Percentiles rank a stretch among this genome's conserved stretches.
Conservation (phyloP, 1,140 invertebrate species). For the Sarcophaga bullata region DNA sequence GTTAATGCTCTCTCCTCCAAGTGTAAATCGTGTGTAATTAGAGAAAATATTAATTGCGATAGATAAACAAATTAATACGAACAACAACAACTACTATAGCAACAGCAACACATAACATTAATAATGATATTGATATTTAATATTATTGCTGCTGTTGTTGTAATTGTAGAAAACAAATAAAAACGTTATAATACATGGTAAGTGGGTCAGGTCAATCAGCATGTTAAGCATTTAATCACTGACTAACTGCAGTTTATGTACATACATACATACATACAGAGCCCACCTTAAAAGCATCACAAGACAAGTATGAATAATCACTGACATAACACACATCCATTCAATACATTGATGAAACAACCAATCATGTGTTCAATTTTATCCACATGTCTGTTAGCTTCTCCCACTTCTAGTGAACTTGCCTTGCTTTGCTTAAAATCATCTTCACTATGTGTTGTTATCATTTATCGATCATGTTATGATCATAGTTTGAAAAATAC, state of each 20-base stretch:
- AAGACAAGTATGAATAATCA: neutral
- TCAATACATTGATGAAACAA: neutral
- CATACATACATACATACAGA: too few species aligned
- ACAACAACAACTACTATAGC: neutral
- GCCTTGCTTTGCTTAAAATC: too few species aligned
- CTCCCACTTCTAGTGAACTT: too few species aligned
- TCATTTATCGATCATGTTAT: too few species aligned
- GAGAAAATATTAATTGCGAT: neutral
- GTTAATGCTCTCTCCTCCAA: too few species aligned
- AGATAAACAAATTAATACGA: slow-evolving; percentile 1
- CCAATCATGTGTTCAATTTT: neutral
- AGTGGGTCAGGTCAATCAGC: slow-evolving; percentile 12
- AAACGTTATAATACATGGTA: neutral
- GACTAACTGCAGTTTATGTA: neutral
- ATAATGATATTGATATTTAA: too few species aligned
- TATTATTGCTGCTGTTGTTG: too few species aligned
- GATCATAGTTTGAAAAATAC: too few species aligned
- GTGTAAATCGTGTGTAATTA: neutral
- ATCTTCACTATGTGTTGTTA: too few species aligned
- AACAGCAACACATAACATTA: neutral
- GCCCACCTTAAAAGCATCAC: neutral
- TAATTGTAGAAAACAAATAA: neutral
- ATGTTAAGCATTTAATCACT: neutral
- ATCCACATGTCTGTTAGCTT: neutral
- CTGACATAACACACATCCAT: neutral